Evolutionary conservation across 2,797 vertebrate species (phyloP).

Genomic region (Darevskia mixta): DNA sequence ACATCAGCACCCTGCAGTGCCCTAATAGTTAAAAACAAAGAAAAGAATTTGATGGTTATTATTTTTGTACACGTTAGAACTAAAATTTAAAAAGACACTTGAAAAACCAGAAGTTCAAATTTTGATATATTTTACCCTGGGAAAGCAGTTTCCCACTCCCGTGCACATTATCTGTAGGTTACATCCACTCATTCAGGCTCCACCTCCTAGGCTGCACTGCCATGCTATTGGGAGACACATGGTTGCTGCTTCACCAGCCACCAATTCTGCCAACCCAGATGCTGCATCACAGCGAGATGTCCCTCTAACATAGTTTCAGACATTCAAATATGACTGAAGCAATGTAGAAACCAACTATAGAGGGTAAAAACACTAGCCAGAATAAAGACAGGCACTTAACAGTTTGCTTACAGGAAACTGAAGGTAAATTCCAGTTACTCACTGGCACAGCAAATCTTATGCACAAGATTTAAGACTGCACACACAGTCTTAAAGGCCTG

Average conservation of each 20-base stretch:
- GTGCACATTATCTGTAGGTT: background rate
- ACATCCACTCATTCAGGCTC: background rate
- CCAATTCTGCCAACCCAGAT: background rate
- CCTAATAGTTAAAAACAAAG: conserved; percentile 73
- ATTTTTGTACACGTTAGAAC: background rate
- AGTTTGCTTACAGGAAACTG: background rate
- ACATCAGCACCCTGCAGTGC: conserved; percentile 93
- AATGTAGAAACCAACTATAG: background rate
- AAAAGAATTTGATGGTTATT: background rate
- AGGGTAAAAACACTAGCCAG: background rate
- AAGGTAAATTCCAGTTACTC: background rate
- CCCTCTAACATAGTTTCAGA: background rate
- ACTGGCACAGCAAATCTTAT: background rate
- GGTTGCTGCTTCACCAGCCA: background rate
- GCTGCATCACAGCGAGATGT: background rate
- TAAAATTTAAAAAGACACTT: background rate
- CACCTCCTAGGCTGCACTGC: background rate
- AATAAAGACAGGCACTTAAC: background rate
- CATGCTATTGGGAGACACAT: background rate
- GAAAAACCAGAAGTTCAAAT: background rate
- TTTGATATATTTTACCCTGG: background rate
- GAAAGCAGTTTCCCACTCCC: background rate
- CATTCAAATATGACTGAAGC: background rate
- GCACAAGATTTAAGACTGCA: background rate
- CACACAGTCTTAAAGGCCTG: background rate